A percentile compares a stretch with the other conserved stretches of the same genome.
Conservation (phyloP, 30 jellyfish, hydroid and myxozoan genomes). For the Aurelia aurita complex sp. Pacific region DNA sequence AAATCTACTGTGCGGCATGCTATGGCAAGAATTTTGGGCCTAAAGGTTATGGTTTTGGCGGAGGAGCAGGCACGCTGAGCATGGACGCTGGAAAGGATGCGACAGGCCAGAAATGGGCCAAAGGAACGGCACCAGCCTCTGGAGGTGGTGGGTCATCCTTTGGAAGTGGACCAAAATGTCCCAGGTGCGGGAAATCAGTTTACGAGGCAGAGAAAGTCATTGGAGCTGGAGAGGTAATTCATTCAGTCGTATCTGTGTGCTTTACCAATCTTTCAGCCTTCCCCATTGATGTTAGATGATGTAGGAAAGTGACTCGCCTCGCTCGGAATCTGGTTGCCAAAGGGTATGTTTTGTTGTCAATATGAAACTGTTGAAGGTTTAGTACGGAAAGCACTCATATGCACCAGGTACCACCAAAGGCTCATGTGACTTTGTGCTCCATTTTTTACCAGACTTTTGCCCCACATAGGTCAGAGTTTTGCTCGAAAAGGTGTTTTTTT, state of each 20-base stretch:
- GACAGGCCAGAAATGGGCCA: constrained; percentile 44
- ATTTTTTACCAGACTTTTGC: too few species aligned
- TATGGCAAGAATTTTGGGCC: constrained; percentile 94
- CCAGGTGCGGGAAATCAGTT: constrained; percentile 91
- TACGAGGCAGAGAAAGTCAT: constrained; percentile 82
- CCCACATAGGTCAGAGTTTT: too few species aligned
- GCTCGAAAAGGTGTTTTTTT: too few species aligned
- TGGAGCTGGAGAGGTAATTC: constrained; percentile 82
- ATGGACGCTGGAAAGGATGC: constrained; percentile 87
- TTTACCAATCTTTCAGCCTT: too few species aligned
- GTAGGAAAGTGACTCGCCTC: too few species aligned
- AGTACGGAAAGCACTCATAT: constrained; percentile 60
- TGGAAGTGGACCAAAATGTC: constrained; percentile 85
- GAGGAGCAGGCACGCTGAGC: constrained; percentile 97
- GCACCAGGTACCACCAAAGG: constrained; percentile 59
- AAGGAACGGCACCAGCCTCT: constrained; percentile 14
- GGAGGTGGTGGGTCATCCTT: constrained; percentile 45
- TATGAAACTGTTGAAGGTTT: not conserved
- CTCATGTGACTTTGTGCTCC: too few species aligned
- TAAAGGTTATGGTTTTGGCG: constrained; percentile 98
- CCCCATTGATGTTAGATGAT: too few species aligned
- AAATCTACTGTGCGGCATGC: constrained; percentile 90
- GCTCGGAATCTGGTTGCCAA: not conserved
- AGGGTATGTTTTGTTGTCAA: constrained; percentile 38
- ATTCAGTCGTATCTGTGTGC: not conserved